Evolutionary conservation across 1,140 invertebrate genomes (phyloP).

Genomic region (Acromyrmex heyeri): DNA sequence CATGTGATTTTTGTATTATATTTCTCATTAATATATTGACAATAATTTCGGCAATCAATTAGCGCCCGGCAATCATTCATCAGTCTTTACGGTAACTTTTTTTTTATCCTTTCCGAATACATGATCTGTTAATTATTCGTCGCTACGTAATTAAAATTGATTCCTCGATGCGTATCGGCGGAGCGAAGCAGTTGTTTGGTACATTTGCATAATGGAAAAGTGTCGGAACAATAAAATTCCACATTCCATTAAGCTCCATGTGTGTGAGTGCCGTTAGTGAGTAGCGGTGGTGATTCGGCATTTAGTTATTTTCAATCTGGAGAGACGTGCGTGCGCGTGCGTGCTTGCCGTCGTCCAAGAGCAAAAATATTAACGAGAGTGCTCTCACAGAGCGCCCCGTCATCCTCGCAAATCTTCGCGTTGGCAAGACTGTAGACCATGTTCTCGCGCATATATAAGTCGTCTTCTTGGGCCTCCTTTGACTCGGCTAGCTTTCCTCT

Average conservation of each 20-base stretch:
- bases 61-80: constrained; percentile 39
- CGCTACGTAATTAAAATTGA: constrained; percentile 57
- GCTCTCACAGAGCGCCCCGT: constrained; percentile 64
- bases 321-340: background rate
- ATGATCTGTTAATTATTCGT: constrained; percentile 57
- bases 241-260: constrained; percentile 58
- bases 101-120: constrained; percentile 29
- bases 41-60: constrained; percentile 60
- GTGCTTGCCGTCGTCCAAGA: constrained; percentile 29
- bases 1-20: constrained; percentile 9
- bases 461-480: constrained; percentile 47
- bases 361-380: constrained; percentile 72
- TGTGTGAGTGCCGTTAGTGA: constrained; percentile 55
- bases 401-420: constrained; percentile 70
- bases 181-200: constrained; percentile 50
- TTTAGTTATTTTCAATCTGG: constrained; percentile 70
- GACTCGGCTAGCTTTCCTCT: background rate
- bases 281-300: constrained; percentile 61
- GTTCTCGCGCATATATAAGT: constrained; percentile 60
- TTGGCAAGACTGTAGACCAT: constrained; percentile 61
- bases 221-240: constrained; percentile 63
- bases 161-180: constrained; percentile 55
- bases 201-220: constrained; percentile 60
- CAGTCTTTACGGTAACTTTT: constrained; percentile 44
- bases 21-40: constrained; percentile 32